Evolutionary conservation across 1,140 invertebrate genomes (phyloP).

Genomic region (Xylocopa sonorina): DNA sequence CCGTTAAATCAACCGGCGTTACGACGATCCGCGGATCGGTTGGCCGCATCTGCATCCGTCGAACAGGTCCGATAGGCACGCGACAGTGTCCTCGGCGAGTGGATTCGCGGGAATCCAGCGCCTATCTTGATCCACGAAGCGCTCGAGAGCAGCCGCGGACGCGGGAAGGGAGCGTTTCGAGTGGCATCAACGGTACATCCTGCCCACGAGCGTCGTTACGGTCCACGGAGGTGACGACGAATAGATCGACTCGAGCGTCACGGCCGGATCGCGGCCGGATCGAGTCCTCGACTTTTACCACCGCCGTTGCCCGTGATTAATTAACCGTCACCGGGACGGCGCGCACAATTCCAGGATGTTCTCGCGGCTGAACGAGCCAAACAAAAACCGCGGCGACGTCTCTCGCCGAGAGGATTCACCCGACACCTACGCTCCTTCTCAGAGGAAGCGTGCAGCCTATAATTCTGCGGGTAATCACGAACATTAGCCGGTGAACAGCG

Average conservation of each 20-base stretch:
- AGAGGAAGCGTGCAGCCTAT: too few relatives aligned
- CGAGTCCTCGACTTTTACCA: background rate
- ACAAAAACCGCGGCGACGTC: background rate
- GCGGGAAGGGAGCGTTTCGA: background rate
- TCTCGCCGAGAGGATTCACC: background rate
- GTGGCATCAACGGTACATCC: slow-evolving; percentile 35
- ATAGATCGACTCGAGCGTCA: slow-evolving; percentile 10
- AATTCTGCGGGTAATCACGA: too few relatives aligned
- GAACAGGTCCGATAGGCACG: slow-evolving; percentile 10
- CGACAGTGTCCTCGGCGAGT: slow-evolving; percentile 15
- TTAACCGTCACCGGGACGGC: background rate
- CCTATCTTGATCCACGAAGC: slow-evolving; percentile 33
- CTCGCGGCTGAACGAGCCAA: background rate
- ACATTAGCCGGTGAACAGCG: too few relatives aligned
- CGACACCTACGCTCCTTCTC: background rate
- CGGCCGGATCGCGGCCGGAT: background rate
- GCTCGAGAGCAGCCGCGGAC: background rate
- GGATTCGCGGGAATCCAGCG: slow-evolving; percentile 11
- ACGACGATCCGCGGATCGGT: background rate
- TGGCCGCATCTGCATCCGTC: slow-evolving; percentile 5
- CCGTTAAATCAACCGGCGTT: background rate
- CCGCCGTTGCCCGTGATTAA: background rate
- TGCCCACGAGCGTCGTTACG: slow-evolving; percentile 19
- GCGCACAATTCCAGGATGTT: background rate
- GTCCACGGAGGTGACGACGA: slow-evolving; percentile 1